phyloP scores from a whole-genome alignment of 2,113 vertebrate species.

The Oryzias curvinotus region DNA sequence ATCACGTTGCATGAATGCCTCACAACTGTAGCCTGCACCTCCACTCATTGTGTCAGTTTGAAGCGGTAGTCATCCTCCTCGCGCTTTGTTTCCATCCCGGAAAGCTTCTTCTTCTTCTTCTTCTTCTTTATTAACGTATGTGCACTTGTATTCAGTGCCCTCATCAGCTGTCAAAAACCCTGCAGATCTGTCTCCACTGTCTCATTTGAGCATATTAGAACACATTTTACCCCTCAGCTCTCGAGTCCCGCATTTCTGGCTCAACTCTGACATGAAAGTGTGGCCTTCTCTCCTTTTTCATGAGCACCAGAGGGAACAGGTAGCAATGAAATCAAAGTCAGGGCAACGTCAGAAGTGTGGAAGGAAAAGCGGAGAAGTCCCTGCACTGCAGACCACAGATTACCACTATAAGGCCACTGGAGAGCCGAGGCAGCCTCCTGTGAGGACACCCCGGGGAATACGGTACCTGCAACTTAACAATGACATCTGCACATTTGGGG shows the following conservation, averaged over 20 bases:
- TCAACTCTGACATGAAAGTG: conserved; percentile 51
- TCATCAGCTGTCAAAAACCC: no score
- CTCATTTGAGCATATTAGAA: no score
- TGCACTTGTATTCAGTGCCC: not conserved
- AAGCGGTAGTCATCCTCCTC: no score
- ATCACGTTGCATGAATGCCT: conserved; percentile 27
- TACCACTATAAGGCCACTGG: conserved; percentile 43
- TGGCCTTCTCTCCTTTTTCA: conserved; percentile 53
- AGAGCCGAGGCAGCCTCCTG: conserved; percentile 40
- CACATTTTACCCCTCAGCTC: conserved; percentile 9
- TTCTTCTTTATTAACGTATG: no score
- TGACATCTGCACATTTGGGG: conserved; percentile 60
- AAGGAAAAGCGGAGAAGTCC: conserved; percentile 46
- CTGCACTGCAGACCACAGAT: conserved; percentile 52
- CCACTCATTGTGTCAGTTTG: not conserved
- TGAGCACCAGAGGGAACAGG: conserved; percentile 64
- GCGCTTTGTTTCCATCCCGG: no score
- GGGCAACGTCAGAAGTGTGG: conserved; percentile 41
- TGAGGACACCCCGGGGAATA: conserved; percentile 41
- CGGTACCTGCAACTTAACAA: conserved; percentile 48
- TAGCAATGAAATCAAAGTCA: conserved; percentile 74
- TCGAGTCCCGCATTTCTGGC: conserved; percentile 29
- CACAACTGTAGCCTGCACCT: not conserved
- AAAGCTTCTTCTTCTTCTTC: no score
- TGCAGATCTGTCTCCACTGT: no score